phyloP scores from a whole-genome alignment of 1,140 invertebrate species.

The Homarus americanus region DNA sequence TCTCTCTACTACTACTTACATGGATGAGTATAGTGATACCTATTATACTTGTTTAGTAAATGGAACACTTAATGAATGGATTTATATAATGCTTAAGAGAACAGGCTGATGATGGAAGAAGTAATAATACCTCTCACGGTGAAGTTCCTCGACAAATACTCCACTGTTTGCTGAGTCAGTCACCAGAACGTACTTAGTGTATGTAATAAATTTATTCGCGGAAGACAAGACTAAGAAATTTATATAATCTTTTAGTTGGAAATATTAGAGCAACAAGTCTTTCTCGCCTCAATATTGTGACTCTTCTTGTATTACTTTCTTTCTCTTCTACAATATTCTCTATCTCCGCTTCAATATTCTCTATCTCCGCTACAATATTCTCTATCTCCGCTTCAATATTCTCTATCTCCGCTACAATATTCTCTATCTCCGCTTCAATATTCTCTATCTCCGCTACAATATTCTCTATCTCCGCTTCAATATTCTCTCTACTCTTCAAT shows the following conservation, averaged over 20 bases:
- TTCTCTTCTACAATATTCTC: no score
- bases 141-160: background rate
- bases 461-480: no score
- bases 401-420: no score
- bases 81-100: background rate
- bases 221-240: no score
- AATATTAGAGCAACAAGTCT: background rate
- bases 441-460: no score
- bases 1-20: slow-evolving; percentile 4
- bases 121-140: background rate
- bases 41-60: slow-evolving; percentile 64
- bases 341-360: no score
- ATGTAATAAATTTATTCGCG: no score
- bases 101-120: slow-evolving; percentile 69
- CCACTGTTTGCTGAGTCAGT: background rate
- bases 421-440: no score
- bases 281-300: background rate
- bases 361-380: no score
- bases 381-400: no score
- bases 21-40: background rate
- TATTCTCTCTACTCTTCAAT: no score
- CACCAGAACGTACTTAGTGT: no score
- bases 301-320: background rate
- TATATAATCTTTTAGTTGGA: background rate
- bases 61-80: slow-evolving; percentile 38